Base-by-base conservation (phyloP, 2,113 vertebrate genomes). In the Petrocephalus zakoni region DNA sequence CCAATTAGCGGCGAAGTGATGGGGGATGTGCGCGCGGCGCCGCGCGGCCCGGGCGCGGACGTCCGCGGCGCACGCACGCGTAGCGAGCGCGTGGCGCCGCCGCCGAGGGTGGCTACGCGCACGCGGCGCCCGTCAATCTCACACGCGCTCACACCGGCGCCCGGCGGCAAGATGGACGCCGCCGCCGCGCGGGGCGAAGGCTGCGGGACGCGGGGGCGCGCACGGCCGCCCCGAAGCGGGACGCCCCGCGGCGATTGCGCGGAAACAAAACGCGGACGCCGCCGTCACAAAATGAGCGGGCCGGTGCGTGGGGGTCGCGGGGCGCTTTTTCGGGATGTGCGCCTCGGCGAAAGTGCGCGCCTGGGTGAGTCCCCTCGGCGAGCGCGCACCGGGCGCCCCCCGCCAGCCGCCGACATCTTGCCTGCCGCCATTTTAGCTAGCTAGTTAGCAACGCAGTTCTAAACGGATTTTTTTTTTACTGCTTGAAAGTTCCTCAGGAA, bases 401-500 rank as follows among this genome's bases (percentile, higher is more conserved):
- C 75, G 17, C 52, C 53, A 78, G 87, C 56, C 47, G 89, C 90
- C 93, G 93, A 92, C 94, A 94, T 95, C 90, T 94, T 94, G 91
- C 89, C 87, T 89, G 90, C 91, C 93, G 92, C 94, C 93, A 95
- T 95, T 93, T 94, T 94, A 91, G 68, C 88, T 89, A 64, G 53
- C 86, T 91, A 93, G 90, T 89, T 91, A 90, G 91, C 89, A 89
- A 75, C 47, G 46, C 61, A 21, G 34, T 17, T 85, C 11, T n/a
- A 5, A 19, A 25, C 7, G 52, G 88, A 42, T 0, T 85, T 42
- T 42, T 0, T 85, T 42, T 42, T 87, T 55, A 46, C 13, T 3
- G 15, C 68, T 83, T 89, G 86, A 82, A 58, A 88, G 68, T 11
- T 55, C 6, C 17, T 1, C 47, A 78, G 5, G 93, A 92, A 61